These are phyloP conservation scores for Drosophila gaucha DNA, from an alignment of 2,888 invertebrate genomes.

Conservation along the genomic window DNA sequence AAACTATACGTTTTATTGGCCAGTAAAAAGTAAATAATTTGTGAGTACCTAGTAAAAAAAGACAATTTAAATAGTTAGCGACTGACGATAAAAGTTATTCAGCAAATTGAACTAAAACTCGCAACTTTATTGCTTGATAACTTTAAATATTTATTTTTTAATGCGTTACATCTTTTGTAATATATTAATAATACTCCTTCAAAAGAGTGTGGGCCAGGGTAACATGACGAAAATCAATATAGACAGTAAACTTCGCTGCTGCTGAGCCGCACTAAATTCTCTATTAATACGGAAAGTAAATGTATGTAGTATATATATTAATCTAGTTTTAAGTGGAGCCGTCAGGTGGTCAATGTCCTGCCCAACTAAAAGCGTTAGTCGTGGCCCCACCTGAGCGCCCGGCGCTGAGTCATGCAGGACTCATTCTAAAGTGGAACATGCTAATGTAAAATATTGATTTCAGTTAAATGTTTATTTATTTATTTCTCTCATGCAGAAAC, in stretches of 20 bases:
- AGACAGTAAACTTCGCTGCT: slow-evolving; percentile 51
- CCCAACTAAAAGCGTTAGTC: slow-evolving; percentile 29
- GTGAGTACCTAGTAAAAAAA: too few relatives aligned
- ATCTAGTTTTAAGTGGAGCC: slow-evolving; percentile 42
- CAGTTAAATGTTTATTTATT: slow-evolving; percentile 21
- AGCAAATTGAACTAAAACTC: background rate
- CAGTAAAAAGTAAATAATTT: too few relatives aligned
- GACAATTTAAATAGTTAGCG: too few relatives aligned
- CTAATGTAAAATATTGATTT: slow-evolving; percentile 62
- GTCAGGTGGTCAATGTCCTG: slow-evolving; percentile 70
- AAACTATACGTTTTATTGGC: too few relatives aligned
- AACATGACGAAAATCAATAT: slow-evolving; percentile 65
- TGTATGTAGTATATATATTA: background rate
- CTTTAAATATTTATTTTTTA: too few relatives aligned
- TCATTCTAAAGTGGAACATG: slow-evolving; percentile 31
- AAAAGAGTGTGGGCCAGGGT: slow-evolving; percentile 4
- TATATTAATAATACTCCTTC: background rate
- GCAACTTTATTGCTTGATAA: background rate
- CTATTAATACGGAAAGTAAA: slow-evolving; percentile 5
- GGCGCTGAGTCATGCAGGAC: slow-evolving; percentile 53
- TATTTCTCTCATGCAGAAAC: slow-evolving; percentile 25
- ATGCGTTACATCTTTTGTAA: background rate
- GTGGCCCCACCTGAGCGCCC: background rate
- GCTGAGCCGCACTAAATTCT: slow-evolving; percentile 19
- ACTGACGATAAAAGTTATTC: too few relatives aligned